Base-by-base conservation (phyloP, 2,797 vertebrate genomes). In the Mergus octosetaceus region DNA sequence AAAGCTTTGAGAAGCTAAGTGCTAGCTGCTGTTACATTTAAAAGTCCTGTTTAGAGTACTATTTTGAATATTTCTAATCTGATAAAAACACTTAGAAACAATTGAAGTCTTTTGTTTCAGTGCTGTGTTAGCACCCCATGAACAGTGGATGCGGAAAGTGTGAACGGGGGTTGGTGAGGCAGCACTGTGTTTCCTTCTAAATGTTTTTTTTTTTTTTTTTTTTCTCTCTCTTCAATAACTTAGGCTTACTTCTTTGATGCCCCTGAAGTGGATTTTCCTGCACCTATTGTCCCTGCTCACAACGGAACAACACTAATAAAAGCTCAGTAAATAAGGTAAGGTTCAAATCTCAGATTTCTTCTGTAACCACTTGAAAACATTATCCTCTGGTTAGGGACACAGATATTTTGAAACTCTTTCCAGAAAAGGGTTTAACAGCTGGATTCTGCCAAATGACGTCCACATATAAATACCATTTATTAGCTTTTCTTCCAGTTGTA, bases 171-270 rank as follows among this genome's bases (percentile, higher is more conserved):
- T 27, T 27, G 39, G 20, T 76, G 51, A 86, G 41, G 38, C 54
- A 83, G 69, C 61, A 47, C 22, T 51, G 11, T 36, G 4, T 81
- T 91, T 76, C 30, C 60, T 54, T 69, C 43, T 94, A 45, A 95
- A 53, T 7, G 30, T 2, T 15, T 17, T 65, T 64, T 49, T 53
- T 51, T 39, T 64, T 61, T 82, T 41, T 85, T 51, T 39, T 64
- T 61, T 82, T 41, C 85, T 38, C 80, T 3, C 27, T 66, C 53
- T 61, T 3, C 56, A 27, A 83, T 78, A 56, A 94, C 15, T 2
- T 87, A 99, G 99, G 97, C 97, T 3, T 99, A 99, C 97, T 99
- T 99, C 97, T 99, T 99, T 96, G 98, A 98, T 96, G 97, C 96
- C 66, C 98, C 98, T 70, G 98, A 98, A 84, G 45, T 90, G 56